Conservation (phyloP, 2,797 vertebrate genomes). For the Leucoraja ocellata region DNA sequence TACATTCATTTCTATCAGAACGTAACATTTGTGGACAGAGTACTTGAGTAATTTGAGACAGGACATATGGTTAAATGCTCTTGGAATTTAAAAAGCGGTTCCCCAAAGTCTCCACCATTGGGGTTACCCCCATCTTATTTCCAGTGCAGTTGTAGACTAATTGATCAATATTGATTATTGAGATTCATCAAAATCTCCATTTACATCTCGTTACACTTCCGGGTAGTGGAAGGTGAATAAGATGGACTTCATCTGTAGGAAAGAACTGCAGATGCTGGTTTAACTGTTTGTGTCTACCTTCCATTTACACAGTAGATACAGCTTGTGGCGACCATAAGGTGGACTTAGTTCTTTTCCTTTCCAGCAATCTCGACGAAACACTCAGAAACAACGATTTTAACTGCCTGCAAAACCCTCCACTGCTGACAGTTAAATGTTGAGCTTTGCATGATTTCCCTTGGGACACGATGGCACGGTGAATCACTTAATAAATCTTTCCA, state of each 20-base stretch:
- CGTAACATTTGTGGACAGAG: background rate
- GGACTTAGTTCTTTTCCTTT: background rate
- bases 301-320: too few relatives aligned
- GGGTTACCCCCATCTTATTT: background rate
- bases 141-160: background rate
- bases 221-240: background rate
- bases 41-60: background rate
- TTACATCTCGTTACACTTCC: background rate
- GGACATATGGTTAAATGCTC: background rate
- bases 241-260: background rate
- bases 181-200: background rate
- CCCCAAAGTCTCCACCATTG: background rate
- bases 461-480: background rate
- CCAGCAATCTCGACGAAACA: background rate
- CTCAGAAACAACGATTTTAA: background rate
- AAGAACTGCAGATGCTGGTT: too few relatives aligned
- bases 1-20: background rate
- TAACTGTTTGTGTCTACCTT: too few relatives aligned
- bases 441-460: slow-evolving; percentile 21
- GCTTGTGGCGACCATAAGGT: background rate
- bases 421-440: background rate
- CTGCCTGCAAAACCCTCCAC: background rate
- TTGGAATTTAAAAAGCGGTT: background rate
- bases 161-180: background rate
- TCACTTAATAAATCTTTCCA: background rate